These are phyloP conservation scores for Calosoma granatense DNA, from an alignment of 1,140 invertebrate genomes.

Conservation along the genomic window DNA sequence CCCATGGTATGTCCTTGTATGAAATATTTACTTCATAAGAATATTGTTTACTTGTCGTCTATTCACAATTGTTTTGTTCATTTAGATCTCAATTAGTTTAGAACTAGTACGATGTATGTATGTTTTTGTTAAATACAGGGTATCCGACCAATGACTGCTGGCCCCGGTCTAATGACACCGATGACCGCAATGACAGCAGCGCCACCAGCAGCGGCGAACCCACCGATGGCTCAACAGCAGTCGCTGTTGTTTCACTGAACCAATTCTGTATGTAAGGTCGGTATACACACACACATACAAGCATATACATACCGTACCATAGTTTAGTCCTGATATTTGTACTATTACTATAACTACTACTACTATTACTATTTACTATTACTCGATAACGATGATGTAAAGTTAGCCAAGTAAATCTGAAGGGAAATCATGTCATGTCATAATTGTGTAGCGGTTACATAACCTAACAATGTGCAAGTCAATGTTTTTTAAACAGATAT, in stretches of 20 bases:
- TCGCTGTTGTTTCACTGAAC: constrained; percentile 29
- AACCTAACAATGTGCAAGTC: no score
- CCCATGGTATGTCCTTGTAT: constrained; percentile 28
- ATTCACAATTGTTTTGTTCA: neutral
- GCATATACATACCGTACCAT: no score
- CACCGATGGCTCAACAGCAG: constrained; percentile 24
- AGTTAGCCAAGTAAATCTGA: no score
- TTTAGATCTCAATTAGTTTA: neutral
- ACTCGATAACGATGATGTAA: no score
- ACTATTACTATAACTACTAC: no score
- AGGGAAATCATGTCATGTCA: no score
- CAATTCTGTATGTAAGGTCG: neutral
- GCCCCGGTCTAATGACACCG: constrained; percentile 23
- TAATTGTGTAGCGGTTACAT: no score
- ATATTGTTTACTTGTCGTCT: constrained; percentile 9
- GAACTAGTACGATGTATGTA: neutral
- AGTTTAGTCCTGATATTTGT: no score
- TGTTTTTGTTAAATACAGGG: constrained; percentile 19
- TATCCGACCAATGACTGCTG: constrained; percentile 26
- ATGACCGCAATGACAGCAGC: constrained; percentile 21
- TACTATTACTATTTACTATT: no score
- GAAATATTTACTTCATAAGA: no score
- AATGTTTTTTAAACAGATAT: no score
- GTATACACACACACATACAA: neutral
- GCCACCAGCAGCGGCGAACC: constrained; percentile 18